Evolutionary conservation across 1,140 invertebrate species (phyloP).

Genomic region (Colletes latitarsis): DNA sequence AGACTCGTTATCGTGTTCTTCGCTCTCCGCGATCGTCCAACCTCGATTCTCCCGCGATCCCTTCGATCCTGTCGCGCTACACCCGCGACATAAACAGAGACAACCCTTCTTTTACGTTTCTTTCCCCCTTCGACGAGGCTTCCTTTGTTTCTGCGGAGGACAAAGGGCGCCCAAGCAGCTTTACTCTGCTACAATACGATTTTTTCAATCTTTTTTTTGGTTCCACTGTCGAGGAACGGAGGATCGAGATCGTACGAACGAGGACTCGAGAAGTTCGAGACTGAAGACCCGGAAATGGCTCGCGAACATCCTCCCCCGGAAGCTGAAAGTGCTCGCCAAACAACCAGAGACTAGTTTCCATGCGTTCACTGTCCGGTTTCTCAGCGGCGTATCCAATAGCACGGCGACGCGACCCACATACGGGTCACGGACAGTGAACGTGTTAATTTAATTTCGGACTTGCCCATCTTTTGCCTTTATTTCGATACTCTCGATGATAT

Average conservation of each 20-base stretch:
- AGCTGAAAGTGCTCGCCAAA: slow-evolving; percentile 17
- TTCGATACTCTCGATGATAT: not conserved
- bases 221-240: too few species aligned
- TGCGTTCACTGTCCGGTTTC: too few species aligned
- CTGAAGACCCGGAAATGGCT: slow-evolving; percentile 1
- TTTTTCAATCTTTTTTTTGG: too few species aligned
- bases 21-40: slow-evolving; percentile 13
- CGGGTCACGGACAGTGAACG: too few species aligned
- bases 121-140: not conserved
- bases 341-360: slow-evolving; percentile 15
- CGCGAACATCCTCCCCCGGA: slow-evolving; percentile 5
- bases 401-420: too few species aligned
- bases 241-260: too few species aligned
- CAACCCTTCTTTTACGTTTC: not conserved
- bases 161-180: too few species aligned
- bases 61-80: not conserved
- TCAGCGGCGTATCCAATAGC: too few species aligned
- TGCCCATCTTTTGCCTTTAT: too few species aligned
- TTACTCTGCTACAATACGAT: too few species aligned
- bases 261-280: not conserved
- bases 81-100: not conserved
- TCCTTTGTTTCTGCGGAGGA: too few species aligned
- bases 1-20: slow-evolving; percentile 61
- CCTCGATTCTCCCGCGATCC: not conserved
- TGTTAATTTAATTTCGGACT: too few species aligned